Evolutionary conservation across 35 echinoderm and acorn worm genomes (phyloP).

Genomic region (Ophiothrix spiculata): DNA sequence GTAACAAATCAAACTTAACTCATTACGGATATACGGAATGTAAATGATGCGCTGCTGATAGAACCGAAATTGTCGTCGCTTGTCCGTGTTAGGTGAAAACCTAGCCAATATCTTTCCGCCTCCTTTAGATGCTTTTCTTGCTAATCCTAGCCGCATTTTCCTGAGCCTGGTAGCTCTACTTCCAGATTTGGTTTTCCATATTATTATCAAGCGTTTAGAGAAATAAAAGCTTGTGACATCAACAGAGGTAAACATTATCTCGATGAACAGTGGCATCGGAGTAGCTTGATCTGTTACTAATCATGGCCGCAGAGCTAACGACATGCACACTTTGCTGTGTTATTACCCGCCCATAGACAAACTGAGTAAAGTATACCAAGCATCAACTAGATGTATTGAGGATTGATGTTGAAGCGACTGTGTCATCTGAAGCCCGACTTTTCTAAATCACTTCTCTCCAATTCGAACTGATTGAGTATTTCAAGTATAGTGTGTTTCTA

Average conservation of each 20-base stretch:
- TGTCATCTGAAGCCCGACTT: neutral
- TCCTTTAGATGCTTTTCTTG: conserved; percentile 7
- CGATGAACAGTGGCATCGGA: neutral
- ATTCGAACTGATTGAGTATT: neutral
- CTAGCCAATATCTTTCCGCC: conserved; percentile 1
- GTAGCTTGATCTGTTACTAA: neutral
- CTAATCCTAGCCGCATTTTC: neutral
- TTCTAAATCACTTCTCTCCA: neutral
- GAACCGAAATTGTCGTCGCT: neutral
- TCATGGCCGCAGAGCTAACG: neutral
- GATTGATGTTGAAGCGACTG: conserved; percentile 1
- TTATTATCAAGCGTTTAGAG: neutral
- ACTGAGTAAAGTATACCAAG: neutral
- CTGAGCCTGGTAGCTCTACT: neutral
- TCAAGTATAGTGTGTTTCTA: neutral
- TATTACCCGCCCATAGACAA: conserved; percentile 4
- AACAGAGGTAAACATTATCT: neutral
- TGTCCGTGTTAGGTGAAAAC: neutral
- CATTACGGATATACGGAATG: neutral
- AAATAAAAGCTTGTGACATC: neutral
- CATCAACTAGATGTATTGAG: neutral
- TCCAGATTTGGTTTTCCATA: neutral
- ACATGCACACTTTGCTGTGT: neutral
- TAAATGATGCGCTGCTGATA: neutral
- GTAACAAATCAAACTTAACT: neutral